Conservation (phyloP, 2,113 vertebrate genomes). For the Misgurnus mizolepis region DNA sequence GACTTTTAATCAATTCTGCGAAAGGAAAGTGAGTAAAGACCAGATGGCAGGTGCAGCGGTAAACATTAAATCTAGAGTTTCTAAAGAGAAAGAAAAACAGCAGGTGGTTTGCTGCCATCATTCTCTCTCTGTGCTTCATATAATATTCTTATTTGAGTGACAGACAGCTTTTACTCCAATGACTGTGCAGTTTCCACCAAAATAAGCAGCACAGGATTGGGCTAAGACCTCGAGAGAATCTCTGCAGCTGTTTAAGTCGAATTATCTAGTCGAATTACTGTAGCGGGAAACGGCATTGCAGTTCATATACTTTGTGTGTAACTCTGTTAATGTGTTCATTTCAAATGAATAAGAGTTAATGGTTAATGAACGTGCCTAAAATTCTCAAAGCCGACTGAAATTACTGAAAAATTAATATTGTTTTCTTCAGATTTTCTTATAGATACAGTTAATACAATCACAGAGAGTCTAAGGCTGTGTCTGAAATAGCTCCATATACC, state of each 20-base stretch:
- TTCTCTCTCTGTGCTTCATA: neutral
- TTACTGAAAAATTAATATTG: too few species aligned
- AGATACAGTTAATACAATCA: too few species aligned
- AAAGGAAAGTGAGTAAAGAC: neutral
- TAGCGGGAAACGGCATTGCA: neutral
- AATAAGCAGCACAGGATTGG: conserved; percentile 21
- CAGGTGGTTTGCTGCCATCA: neutral
- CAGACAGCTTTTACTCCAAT: conserved; percentile 28
- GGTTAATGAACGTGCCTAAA: neutral
- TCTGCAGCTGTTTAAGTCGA: neutral
- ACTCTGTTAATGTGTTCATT: neutral
- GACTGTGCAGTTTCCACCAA: conserved; percentile 31
- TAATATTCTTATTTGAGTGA: neutral
- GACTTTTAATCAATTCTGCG: neutral
- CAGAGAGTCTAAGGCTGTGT: too few species aligned
- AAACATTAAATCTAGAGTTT: conserved; percentile 27
- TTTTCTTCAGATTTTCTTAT: too few species aligned
- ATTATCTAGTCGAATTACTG: neutral
- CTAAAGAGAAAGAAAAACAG: conserved; percentile 21
- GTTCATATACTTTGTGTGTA: neutral
- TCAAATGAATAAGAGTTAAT: neutral
- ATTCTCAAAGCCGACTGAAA: neutral
- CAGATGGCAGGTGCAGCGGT: neutral
- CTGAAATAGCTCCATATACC: too few species aligned
- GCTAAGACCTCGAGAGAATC: neutral